Percentiles rank a stretch among this genome's conserved stretches.
phyloP scores from a whole-genome alignment of 2,888 invertebrate genomes.

The Acanthoscelides obtectus region DNA sequence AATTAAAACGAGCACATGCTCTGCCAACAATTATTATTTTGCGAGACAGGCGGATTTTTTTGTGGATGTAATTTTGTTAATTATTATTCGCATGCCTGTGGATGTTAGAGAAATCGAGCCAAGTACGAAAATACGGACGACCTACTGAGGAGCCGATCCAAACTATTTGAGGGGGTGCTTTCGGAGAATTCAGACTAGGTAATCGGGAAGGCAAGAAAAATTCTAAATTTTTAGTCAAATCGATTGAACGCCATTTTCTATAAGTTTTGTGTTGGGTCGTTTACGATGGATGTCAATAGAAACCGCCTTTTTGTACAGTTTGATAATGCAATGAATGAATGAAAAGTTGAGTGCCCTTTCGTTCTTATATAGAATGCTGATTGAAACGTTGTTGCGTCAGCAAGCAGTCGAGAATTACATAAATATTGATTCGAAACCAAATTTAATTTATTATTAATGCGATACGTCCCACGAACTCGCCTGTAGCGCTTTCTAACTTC shows the following conservation, averaged over 20 bases:
- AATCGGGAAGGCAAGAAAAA: too few relatives aligned
- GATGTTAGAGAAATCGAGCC: not conserved
- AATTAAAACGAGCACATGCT: not conserved
- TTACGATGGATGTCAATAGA: too few relatives aligned
- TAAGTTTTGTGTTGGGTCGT: too few relatives aligned
- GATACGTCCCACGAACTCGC: not conserved
- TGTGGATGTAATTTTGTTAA: not conserved
- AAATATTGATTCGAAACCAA: not conserved
- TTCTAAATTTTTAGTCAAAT: too few relatives aligned
- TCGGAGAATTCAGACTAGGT: too few relatives aligned
- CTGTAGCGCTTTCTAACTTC: not conserved
- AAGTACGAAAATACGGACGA: not conserved
- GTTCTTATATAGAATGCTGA: too few relatives aligned
- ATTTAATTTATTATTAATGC: not conserved
- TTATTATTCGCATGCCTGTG: not conserved
- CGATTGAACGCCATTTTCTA: too few relatives aligned
- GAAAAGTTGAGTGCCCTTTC: too few relatives aligned
- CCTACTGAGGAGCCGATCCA: not conserved
- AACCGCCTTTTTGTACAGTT: too few relatives aligned
- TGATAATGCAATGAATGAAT: too few relatives aligned
- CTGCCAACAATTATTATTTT: not conserved
- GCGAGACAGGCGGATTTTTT: not conserved
- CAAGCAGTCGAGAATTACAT: too few relatives aligned
- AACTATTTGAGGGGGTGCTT: not conserved
- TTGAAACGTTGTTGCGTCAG: too few relatives aligned